Evolutionary conservation across 1,140 invertebrate genomes (phyloP), one percentile per base, ranked within the genome.

Genomic region (Tetragnatha versicolor): DNA sequence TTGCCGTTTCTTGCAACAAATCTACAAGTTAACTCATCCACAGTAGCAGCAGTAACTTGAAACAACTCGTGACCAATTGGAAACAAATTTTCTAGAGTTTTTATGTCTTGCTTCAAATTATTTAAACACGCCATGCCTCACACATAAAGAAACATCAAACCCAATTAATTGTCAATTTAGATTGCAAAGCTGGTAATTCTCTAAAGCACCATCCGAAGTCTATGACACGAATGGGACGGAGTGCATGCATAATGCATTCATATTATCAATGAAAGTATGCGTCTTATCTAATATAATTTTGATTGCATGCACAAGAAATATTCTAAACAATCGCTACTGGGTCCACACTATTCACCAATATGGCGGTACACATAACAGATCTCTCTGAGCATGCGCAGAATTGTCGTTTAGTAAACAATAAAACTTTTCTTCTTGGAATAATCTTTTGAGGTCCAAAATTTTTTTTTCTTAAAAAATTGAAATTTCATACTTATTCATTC

Each of bases 81-180:
- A 89, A 98, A 98, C 84, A 94, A 91, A 86, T 92, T 91, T 89
- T 98, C 95, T 87, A 99, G 90, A 86, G 94, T 93, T 89, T 94
- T 93, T 87, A 98, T 98, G 91, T 98, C 97, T 89, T 96, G 93
- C 89, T 98, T 98, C 83, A 99, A 90, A 83, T 93, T 96, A 87
- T 96, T 95, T 88, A 98, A 89, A 90, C 97, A 99, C 90, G 96
- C 97, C 96, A 98, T 79, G 37, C 33, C 22, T 63, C 42, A 75
- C 17, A 75, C 20, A 20, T 17, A 72, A 14, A 39, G 20, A 25
- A 76, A 65, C 27, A 63, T 76, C 29, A 42, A 73, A 42, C 17
- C n/a, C 53, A 25, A 73, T 45, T 29, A 42, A 42, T 25, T 25
- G 37, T 27, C 37, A 65, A 39, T 39, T 25, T 20, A 65, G 35